phyloP scores from a whole-genome alignment of 2,113 vertebrate genomes.

The Chlorodrepanis virens region DNA sequence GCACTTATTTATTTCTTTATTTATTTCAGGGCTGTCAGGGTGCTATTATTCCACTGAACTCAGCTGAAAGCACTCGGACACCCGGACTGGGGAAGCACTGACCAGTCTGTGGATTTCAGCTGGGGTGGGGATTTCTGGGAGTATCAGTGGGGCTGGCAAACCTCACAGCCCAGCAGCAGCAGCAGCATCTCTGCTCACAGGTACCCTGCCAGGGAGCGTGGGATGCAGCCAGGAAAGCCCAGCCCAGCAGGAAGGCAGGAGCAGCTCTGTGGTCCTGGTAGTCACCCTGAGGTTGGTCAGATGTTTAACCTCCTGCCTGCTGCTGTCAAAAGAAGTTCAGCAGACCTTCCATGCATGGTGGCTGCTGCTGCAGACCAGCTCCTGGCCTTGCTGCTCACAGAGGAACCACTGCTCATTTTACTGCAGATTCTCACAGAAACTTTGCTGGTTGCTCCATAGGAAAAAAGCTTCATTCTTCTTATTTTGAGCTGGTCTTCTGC shows the following conservation, averaged over 20 bases:
- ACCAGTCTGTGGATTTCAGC: background rate
- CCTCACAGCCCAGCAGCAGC: background rate
- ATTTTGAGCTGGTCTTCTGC: background rate
- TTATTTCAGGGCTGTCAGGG: background rate
- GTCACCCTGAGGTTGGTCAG: background rate
- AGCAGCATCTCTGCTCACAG: background rate
- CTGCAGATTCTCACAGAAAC: background rate
- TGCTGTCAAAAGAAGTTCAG: background rate
- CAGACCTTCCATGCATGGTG: background rate
- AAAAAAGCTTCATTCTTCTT: background rate
- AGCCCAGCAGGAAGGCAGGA: background rate
- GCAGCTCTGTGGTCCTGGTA: background rate
- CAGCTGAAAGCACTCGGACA: background rate
- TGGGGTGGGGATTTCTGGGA: background rate
- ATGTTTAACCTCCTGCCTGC: background rate
- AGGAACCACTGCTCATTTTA: background rate
- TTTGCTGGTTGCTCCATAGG: background rate
- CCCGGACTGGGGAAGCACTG: background rate
- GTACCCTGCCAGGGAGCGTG: background rate
- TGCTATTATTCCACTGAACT: slow-evolving; percentile 17
- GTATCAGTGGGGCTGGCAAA: background rate
- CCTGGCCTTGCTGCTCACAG: background rate
- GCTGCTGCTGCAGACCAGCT: background rate
- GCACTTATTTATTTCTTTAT: background rate
- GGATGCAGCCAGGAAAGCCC: background rate